phyloP scores from a whole-genome alignment of 1,140 invertebrate genomes.

The Leptinotarsa lineolata region DNA sequence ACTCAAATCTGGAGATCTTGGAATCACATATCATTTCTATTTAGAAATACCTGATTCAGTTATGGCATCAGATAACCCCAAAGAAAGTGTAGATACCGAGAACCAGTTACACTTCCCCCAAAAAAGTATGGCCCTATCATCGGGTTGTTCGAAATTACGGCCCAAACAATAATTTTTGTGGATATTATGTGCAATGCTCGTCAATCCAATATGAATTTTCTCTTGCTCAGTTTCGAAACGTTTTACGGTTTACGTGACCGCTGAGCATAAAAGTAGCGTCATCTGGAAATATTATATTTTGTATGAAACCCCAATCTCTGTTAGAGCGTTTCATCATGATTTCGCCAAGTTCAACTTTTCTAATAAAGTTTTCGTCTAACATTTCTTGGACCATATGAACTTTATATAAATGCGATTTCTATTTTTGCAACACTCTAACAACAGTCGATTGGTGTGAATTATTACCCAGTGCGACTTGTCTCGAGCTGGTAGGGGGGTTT shows the following conservation, averaged over 20 bases:
- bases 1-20: slow-evolving; percentile 15
- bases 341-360: too few relatives aligned
- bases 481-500: slow-evolving; percentile 3
- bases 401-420: slow-evolving; percentile 1
- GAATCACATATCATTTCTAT: slow-evolving; percentile 31
- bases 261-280: slow-evolving; percentile 31
- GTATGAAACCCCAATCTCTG: too few relatives aligned
- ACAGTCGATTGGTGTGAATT: slow-evolving; percentile 14
- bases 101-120: slow-evolving; percentile 21
- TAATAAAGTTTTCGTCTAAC: too few relatives aligned
- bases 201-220: slow-evolving; percentile 34
- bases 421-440: slow-evolving; percentile 1
- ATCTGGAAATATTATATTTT: slow-evolving; percentile 27
- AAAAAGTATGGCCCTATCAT: slow-evolving; percentile 35
- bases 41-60: slow-evolving; percentile 30
- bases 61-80: slow-evolving; percentile 27
- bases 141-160: slow-evolving; percentile 21
- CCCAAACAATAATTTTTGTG: slow-evolving; percentile 28
- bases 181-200: too few relatives aligned
- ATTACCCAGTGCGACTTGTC: slow-evolving; percentile 1
- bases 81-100: slow-evolving; percentile 33
- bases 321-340: too few relatives aligned
- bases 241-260: slow-evolving; percentile 33
- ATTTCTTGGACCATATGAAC: background rate
- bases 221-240: slow-evolving; percentile 31